These are phyloP conservation scores for Rosalia funebris DNA, from an alignment of 2,888 invertebrate species.

Conservation along the genomic window DNA sequence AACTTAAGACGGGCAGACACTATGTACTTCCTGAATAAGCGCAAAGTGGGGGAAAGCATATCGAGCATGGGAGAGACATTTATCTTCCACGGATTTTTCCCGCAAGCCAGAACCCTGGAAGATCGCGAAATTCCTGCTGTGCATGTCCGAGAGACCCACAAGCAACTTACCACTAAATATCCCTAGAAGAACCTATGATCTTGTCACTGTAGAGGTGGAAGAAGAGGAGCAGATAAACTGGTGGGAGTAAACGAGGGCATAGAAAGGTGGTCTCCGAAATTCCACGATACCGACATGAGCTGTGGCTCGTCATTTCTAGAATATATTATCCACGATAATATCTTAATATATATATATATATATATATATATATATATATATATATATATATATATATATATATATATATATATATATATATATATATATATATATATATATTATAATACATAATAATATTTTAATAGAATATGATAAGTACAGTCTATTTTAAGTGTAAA, in stretches of 20 bases:
- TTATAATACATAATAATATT: too few species aligned
- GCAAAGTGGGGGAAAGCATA: conserved; percentile 55
- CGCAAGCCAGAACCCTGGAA: conserved; percentile 54
- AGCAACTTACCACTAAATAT: conserved; percentile 54
- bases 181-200: too few species aligned
- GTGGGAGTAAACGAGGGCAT: conserved; percentile 65
- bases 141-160: conserved; percentile 58
- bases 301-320: too few species aligned
- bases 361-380: too few species aligned
- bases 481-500: too few species aligned
- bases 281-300: conserved; percentile 48
- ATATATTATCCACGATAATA: too few species aligned
- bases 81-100: conserved; percentile 57
- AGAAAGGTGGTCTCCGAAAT: conserved; percentile 46
- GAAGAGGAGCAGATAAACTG: conserved; percentile 65
- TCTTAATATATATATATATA: too few species aligned
- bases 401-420: too few species aligned
- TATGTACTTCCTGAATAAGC: conserved; percentile 55
- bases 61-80: conserved; percentile 58
- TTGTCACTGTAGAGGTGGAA: conserved; percentile 52
- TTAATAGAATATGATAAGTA: too few species aligned
- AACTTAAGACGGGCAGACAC: conserved; percentile 54
- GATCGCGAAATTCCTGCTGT: conserved; percentile 57
- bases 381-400: too few species aligned
- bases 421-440: too few species aligned